These are phyloP conservation scores for Azorinus chamasolen DNA, from an alignment of 2,888 invertebrate species.

Conservation along the genomic window DNA sequence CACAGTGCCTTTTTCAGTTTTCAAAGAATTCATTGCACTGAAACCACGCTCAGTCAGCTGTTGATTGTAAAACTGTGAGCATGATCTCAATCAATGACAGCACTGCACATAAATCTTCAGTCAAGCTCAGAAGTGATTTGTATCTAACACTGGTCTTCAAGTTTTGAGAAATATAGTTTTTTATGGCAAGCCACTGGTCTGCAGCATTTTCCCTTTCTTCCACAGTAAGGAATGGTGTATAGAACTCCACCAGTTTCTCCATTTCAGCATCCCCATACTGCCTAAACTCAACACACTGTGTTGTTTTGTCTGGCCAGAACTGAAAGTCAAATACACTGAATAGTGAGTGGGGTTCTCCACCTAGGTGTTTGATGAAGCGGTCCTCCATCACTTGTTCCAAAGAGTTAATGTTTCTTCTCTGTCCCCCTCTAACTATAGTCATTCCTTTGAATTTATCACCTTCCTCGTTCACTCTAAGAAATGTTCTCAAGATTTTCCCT, in stretches of 20 bases:
- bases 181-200: conserved; percentile 6
- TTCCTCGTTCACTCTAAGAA: neutral
- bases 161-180: conserved; percentile 6
- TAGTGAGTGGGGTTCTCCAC: conserved; percentile 23
- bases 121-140: neutral
- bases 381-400: conserved; percentile 15
- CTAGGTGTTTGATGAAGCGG: conserved; percentile 30
- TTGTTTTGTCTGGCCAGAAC: conserved; percentile 20
- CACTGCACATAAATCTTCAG: neutral
- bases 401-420: conserved; percentile 5
- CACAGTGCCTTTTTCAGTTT: conserved; percentile 8
- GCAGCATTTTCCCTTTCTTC: conserved; percentile 11
- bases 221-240: conserved; percentile 7
- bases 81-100: neutral
- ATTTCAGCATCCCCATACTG: conserved; percentile 27
- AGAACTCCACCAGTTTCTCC: conserved; percentile 12
- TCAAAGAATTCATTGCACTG: conserved; percentile 10
- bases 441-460: conserved; percentile 13
- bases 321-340: conserved; percentile 29
- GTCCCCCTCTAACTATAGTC: neutral
- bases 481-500: conserved; percentile 12
- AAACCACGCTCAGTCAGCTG: conserved; percentile 10
- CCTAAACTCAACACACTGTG: neutral
- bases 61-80: neutral
- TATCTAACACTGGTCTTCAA: conserved; percentile 1